Conservation (phyloP, 2,888 invertebrate genomes). For the Lobophora halterata region DNA sequence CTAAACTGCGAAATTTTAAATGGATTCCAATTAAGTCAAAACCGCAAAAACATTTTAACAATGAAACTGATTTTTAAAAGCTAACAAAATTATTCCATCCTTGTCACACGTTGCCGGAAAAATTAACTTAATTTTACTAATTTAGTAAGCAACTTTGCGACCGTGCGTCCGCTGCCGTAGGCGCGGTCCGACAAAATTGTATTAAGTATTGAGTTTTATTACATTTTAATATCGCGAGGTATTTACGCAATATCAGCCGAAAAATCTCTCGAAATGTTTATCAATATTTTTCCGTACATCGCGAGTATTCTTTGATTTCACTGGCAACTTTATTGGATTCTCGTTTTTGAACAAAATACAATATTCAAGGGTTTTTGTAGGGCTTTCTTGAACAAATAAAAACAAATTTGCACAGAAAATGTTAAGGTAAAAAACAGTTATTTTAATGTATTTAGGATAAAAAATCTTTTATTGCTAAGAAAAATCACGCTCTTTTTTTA, state of each 20-base stretch:
- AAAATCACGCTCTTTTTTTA: too few species aligned
- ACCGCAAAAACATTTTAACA: too few species aligned
- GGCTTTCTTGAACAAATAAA: too few species aligned
- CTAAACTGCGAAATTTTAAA: too few species aligned
- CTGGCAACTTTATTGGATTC: slow-evolving; percentile 5
- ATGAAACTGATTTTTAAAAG: too few species aligned
- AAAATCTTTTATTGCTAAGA: too few species aligned
- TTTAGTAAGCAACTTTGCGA: slow-evolving; percentile 23
- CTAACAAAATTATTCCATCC: not conserved
- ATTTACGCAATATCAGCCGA: slow-evolving; percentile 56
- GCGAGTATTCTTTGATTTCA: slow-evolving; percentile 45
- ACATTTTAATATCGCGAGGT: slow-evolving; percentile 67
- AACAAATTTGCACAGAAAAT: too few species aligned
- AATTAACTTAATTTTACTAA: slow-evolving; percentile 6
- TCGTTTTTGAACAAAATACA: not conserved
- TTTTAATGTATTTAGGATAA: too few species aligned
- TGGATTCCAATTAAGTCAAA: too few species aligned
- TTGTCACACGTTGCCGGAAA: not conserved
- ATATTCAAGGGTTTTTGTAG: too few species aligned
- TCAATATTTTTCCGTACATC: slow-evolving; percentile 43
- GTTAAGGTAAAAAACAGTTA: too few species aligned
- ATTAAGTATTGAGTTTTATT: slow-evolving; percentile 62
- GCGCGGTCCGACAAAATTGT: slow-evolving; percentile 51
- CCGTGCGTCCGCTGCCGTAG: slow-evolving; percentile 41
- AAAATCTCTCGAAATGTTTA: slow-evolving; percentile 53